Evolutionary conservation across 2,113 vertebrate species (phyloP), one percentile per base, ranked within the genome.

Genomic region (Tychaedon coryphoeus): DNA sequence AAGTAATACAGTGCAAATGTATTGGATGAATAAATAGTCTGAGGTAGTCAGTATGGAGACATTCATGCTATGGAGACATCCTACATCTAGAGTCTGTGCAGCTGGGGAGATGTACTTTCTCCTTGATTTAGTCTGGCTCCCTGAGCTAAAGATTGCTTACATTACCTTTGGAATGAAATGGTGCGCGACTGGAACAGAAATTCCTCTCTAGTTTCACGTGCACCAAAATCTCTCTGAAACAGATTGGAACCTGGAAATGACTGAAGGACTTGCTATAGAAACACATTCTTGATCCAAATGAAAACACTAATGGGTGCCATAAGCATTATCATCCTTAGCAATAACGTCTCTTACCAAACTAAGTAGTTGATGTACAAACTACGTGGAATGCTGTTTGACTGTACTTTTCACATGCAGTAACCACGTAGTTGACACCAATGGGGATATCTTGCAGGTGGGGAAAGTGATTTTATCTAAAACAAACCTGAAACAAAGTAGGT

Each of bases 1-100:
- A 56, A 69, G 26, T 65, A 53, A 23, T 58, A 29, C 3, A 54
- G 9, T 84, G 12, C 18, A 4, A 2, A 11, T 57, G 20, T 3
- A 36, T 25, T 42, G 19, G 24, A 53, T 70, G 28, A 61, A 40
- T 31, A 43, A 48, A 34, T 24, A 38, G 14, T 19, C 56, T 69
- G 50, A 90, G 43, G 19, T 84, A 72, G 51, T 56, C 12, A 38
- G 2, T 65, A n/a, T 36, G 45, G 26, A 65, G 33, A 62, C 48
- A 47, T 47, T 22, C 45, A 47, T 47, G 11, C 45, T 47, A 47
- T 47, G 20, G 45, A 47, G 23, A 24, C 13, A 20, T 13, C 5
- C 18, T 47, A 4, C 1, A 0, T 72, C 19, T 53, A 16, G 33
- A 42, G 12, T 69, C 23, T 0, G 0, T 60, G 23, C 10, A 26